Percentiles rank a stretch among this genome's conserved stretches.
These are phyloP conservation scores for Xestia c-nigrum DNA, from an alignment of 2,888 invertebrate genomes.

Conservation along the genomic window DNA sequence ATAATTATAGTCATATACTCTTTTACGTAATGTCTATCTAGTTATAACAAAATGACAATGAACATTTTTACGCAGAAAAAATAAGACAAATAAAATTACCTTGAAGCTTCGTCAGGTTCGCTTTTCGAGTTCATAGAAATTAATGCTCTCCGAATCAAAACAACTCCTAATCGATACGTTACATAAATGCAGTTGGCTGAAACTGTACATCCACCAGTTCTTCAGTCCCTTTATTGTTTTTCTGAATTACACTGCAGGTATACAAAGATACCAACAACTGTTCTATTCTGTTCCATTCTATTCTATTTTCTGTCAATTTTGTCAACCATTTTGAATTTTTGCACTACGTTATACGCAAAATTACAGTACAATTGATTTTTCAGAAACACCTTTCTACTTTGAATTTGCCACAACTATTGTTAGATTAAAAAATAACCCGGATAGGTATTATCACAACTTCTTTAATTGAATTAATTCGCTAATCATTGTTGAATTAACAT, in stretches of 20 bases:
- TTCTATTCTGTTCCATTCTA: constrained; percentile 76
- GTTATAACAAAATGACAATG: constrained; percentile 30
- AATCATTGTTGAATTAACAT: neutral
- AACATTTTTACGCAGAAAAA: constrained; percentile 36
- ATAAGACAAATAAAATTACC: constrained; percentile 78
- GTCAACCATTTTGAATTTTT: constrained; percentile 81
- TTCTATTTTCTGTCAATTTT: constrained; percentile 79
- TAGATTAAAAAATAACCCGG: neutral
- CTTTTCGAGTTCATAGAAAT: constrained; percentile 90
- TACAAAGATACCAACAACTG: constrained; percentile 81
- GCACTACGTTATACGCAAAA: constrained; percentile 67
- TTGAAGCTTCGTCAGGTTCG: constrained; percentile 91
- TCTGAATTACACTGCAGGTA: constrained; percentile 77
- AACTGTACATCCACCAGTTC: constrained; percentile 74
- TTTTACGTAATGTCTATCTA: constrained; percentile 27
- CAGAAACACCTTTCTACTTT: neutral
- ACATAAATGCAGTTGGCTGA: constrained; percentile 77
- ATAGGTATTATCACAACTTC: neutral
- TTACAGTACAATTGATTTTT: neutral
- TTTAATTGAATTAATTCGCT: neutral
- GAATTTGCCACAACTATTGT: neutral
- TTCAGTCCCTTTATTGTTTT: constrained; percentile 61
- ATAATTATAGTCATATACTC: constrained; percentile 39
- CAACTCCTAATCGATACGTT: constrained; percentile 76
- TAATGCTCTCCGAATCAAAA: constrained; percentile 78